Percentiles rank a stretch among this genome's conserved stretches.
Conservation (phyloP, 1,140 invertebrate genomes). For the Tetragnatha versicolor region DNA sequence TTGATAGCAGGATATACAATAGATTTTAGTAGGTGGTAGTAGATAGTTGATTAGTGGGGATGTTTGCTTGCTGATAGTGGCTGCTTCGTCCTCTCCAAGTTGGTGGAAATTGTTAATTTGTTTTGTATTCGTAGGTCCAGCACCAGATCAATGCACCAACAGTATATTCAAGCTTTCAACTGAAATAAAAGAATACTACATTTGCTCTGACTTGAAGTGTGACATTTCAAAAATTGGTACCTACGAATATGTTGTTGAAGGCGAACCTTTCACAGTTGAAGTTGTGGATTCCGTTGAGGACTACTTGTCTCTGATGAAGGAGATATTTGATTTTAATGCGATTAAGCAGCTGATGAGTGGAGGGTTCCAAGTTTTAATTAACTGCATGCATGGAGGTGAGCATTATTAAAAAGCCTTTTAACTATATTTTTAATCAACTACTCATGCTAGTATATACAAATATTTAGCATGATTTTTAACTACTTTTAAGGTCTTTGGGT, state of each 20-base stretch:
- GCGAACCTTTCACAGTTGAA: conserved; percentile 79
- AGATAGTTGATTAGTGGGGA: no score
- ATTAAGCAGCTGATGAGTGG: conserved; percentile 80
- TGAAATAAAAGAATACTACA: conserved; percentile 80
- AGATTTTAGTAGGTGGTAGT: no score
- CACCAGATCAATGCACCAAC: conserved; percentile 89
- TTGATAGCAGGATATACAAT: no score
- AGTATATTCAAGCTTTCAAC: conserved; percentile 85
- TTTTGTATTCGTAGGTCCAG: conserved; percentile 73
- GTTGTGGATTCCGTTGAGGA: conserved; percentile 91
- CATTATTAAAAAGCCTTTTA: conserved; percentile 10
- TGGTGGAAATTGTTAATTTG: no score
- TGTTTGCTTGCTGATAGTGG: no score
- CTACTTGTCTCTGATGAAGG: conserved; percentile 92
- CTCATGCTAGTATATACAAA: no score
- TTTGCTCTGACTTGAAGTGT: conserved; percentile 77
- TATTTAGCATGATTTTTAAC: no score
- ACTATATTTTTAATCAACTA: background rate
- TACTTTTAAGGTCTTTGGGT: no score
- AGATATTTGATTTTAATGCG: conserved; percentile 93
- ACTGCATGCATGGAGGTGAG: conserved; percentile 85
- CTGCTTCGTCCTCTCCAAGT: no score
- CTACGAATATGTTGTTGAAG: conserved; percentile 72
- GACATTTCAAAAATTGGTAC: conserved; percentile 77
- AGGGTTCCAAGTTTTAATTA: conserved; percentile 84